phyloP scores from a whole-genome alignment of 2,113 vertebrate genomes.

The Oceanodroma tethys region DNA sequence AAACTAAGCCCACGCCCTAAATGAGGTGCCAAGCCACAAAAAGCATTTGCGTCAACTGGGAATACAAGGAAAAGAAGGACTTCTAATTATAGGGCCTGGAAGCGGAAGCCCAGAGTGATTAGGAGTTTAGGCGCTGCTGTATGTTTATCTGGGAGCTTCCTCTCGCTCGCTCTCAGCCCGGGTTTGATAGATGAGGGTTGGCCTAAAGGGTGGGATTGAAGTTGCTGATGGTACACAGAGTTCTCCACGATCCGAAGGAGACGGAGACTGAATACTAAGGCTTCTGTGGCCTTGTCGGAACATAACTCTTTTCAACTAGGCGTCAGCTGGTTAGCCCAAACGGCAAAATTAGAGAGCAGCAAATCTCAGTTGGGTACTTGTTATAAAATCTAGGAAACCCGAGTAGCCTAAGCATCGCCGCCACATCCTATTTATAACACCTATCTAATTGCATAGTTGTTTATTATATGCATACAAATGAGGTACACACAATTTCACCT shows the following conservation, averaged over 20 bases:
- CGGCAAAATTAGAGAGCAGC: constrained; percentile 89
- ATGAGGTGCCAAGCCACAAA: constrained; percentile 99
- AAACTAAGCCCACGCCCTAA: constrained; percentile 97
- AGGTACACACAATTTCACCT: neutral
- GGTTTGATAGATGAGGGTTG: constrained; percentile 84
- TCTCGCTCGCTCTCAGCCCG: constrained; percentile 78
- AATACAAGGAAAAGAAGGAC: constrained; percentile 94
- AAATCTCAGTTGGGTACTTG: constrained; percentile 74
- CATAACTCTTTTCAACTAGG: constrained; percentile 85
- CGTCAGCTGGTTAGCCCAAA: constrained; percentile 89
- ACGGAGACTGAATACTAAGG: constrained; percentile 71
- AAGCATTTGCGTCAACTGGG: constrained; percentile 99
- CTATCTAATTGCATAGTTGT: constrained; percentile 74
- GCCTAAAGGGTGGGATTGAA: constrained; percentile 71
- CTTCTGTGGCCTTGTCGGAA: constrained; percentile 90
- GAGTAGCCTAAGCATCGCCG: constrained; percentile 74
- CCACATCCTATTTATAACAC: constrained; percentile 95
- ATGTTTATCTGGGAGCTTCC: constrained; percentile 99
- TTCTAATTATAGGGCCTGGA: constrained; percentile 99
- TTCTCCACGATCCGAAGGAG: constrained; percentile 75
- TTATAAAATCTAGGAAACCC: constrained; percentile 80
- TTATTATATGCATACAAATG: constrained; percentile 55
- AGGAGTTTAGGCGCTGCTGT: constrained; percentile 94
- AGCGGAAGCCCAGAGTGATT: constrained; percentile 95
- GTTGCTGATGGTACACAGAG: constrained; percentile 81